Conservation (phyloP, 2,797 vertebrate species). For the Neosilurus hyrtlii region DNA sequence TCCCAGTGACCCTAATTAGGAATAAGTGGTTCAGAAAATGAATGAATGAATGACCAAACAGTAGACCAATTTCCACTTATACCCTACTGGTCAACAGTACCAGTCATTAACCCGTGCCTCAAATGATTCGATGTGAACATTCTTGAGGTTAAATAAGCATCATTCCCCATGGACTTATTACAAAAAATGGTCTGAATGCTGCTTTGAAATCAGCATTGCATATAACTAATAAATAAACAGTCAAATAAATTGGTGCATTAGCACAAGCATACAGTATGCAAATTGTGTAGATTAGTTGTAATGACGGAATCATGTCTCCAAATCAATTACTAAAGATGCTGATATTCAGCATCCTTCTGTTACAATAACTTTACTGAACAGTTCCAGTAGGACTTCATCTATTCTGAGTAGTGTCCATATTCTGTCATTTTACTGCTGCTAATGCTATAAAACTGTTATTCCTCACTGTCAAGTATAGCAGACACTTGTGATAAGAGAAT, state of each 20-base stretch:
- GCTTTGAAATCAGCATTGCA: background rate
- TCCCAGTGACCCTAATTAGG: too few relatives aligned
- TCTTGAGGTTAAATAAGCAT: too few relatives aligned
- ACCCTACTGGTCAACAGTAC: too few relatives aligned
- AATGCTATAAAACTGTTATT: background rate
- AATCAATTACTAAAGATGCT: background rate
- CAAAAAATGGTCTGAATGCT: background rate
- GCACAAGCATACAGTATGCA: background rate
- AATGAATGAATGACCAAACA: too few relatives aligned
- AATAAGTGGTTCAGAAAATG: too few relatives aligned
- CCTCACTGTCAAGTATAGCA: background rate
- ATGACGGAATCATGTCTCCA: background rate
- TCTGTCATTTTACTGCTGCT: background rate
- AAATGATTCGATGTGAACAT: too few relatives aligned
- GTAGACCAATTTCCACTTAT: too few relatives aligned
- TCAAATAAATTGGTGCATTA: background rate
- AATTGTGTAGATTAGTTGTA: background rate
- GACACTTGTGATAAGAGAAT: slow-evolving; percentile 16
- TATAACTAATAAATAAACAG: background rate
- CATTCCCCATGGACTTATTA: too few relatives aligned
- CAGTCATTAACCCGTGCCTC: too few relatives aligned
- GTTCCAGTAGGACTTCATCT: background rate
- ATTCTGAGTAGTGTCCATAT: background rate
- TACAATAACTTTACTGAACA: background rate
- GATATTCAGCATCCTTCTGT: background rate